Evolutionary conservation across 2,888 invertebrate species (phyloP).

Genomic region (Coleophora flavipennella): DNA sequence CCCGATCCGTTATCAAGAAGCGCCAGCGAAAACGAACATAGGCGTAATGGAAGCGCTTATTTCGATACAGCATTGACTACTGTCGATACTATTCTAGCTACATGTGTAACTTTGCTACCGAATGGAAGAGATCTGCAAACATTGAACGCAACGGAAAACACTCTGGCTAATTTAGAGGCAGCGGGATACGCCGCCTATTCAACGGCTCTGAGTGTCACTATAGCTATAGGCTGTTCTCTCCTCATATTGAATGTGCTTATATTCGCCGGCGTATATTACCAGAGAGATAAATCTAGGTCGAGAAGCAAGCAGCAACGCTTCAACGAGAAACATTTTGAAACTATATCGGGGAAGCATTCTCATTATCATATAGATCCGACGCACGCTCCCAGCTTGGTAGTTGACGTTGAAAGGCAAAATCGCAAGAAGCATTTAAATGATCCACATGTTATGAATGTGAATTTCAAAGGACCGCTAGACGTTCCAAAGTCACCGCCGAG

Average conservation of each 20-base stretch:
- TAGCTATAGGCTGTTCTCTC: constrained; percentile 86
- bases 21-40: constrained; percentile 73
- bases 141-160: constrained; percentile 76
- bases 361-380: constrained; percentile 85
- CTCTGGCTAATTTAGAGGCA: constrained; percentile 84
- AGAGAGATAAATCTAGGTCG: constrained; percentile 80
- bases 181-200: constrained; percentile 84
- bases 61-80: constrained; percentile 78
- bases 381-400: constrained; percentile 85
- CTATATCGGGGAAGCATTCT: constrained; percentile 83
- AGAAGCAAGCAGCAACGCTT: constrained; percentile 80
- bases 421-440: constrained; percentile 61
- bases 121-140: constrained; percentile 64
- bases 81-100: constrained; percentile 79
- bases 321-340: constrained; percentile 80
- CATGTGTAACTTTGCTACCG: constrained; percentile 77
- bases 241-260: constrained; percentile 86
- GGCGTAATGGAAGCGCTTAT: constrained; percentile 59
- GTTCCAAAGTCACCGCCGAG: constrained; percentile 75
- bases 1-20: constrained; percentile 84
- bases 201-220: constrained; percentile 83
- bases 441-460: constrained; percentile 66
- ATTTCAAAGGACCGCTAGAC: constrained; percentile 73
- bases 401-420: constrained; percentile 80
- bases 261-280: constrained; percentile 89